These are phyloP conservation scores for Lagria hirta DNA, from an alignment of 2,888 invertebrate species.

Conservation along the genomic window DNA sequence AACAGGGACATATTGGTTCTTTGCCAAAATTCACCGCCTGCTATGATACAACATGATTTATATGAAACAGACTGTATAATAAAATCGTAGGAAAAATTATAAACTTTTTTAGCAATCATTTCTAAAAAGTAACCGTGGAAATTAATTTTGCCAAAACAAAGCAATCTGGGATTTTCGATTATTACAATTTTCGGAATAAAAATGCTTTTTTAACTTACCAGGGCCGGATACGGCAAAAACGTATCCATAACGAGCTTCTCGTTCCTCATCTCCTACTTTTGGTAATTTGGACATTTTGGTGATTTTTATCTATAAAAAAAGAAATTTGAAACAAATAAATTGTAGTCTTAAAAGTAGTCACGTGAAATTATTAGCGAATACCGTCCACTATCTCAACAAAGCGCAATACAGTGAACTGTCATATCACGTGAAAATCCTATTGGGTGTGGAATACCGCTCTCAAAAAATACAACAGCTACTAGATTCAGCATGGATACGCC, in stretches of 20 bases:
- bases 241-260: conserved; percentile 88
- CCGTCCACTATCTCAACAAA: conserved; percentile 12
- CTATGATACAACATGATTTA: too few relatives aligned
- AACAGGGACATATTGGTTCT: too few relatives aligned
- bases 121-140: too few relatives aligned
- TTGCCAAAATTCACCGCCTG: too few relatives aligned
- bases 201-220: conserved; percentile 62
- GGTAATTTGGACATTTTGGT: conserved; percentile 69
- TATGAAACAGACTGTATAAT: too few relatives aligned
- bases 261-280: conserved; percentile 79
- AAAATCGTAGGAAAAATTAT: too few relatives aligned
- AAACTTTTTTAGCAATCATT: too few relatives aligned
- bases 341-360: conserved; percentile 17
- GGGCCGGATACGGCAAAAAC: conserved; percentile 98
- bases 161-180: too few relatives aligned
- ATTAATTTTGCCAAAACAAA: too few relatives aligned
- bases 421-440: conserved; percentile 43
- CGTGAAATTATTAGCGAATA: conserved; percentile 26
- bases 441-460: conserved; percentile 33
- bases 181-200: conserved; percentile 8
- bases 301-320: conserved; percentile 28
- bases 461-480: conserved; percentile 40
- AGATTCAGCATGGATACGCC: conserved; percentile 15
- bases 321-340: conserved; percentile 8
- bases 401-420: conserved; percentile 1